Conservation (phyloP, 2,888 invertebrate genomes). For the Lutraria lutraria region DNA sequence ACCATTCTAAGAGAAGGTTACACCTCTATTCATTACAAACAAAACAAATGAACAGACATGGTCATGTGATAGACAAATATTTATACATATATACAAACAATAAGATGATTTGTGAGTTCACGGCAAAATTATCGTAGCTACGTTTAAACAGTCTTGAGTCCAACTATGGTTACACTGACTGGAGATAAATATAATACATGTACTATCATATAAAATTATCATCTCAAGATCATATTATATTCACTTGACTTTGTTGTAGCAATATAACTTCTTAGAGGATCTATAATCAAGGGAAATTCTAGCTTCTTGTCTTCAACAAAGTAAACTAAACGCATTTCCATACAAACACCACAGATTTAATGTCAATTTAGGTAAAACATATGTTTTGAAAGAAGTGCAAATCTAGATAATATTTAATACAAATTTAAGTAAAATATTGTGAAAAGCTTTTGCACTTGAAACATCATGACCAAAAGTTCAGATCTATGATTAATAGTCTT, state of each 20-base stretch:
- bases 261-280: not conserved
- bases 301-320: too few relatives aligned
- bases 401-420: too few relatives aligned
- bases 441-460: too few relatives aligned
- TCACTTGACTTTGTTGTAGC: not conserved
- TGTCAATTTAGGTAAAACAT: too few relatives aligned
- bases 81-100: not conserved
- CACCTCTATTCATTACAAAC: not conserved
- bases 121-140: not conserved
- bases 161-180: not conserved
- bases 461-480: too few relatives aligned
- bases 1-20: not conserved
- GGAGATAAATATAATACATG: not conserved
- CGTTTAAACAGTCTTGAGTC: not conserved
- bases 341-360: too few relatives aligned
- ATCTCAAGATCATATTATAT: not conserved
- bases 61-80: constrained; percentile 1
- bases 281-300: not conserved
- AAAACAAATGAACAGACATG: not conserved
- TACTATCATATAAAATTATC: not conserved
- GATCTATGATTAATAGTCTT: too few relatives aligned
- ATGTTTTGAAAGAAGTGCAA: too few relatives aligned
- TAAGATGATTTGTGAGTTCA: not conserved
- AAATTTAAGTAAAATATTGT: too few relatives aligned
- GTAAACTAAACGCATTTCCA: too few relatives aligned